phyloP scores from a whole-genome alignment of 2,797 vertebrate genomes.

The Adrianichthys oophorus region DNA sequence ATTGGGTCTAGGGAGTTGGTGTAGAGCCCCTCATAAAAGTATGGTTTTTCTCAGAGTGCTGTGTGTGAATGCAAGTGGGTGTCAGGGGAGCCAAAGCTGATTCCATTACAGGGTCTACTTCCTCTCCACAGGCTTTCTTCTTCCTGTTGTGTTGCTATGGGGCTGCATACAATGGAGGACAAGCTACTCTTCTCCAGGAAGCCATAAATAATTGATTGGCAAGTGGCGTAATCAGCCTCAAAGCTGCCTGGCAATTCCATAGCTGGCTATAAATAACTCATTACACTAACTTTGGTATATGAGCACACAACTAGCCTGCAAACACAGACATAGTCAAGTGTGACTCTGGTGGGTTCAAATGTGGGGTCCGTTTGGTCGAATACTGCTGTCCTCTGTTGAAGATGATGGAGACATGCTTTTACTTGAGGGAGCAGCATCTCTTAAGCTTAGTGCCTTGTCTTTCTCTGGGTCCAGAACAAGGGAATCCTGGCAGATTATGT shows the following conservation, averaged over 20 bases:
- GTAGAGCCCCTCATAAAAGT: slow-evolving; percentile 58
- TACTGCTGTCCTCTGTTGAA: neutral
- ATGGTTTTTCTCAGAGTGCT: slow-evolving; percentile 56
- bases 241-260: slow-evolving; percentile 73
- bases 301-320: slow-evolving; percentile 62
- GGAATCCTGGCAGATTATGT: slow-evolving; percentile 27
- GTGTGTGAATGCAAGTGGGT: slow-evolving; percentile 28
- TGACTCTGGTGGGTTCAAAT: slow-evolving; percentile 55
- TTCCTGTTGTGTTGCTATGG: slow-evolving; percentile 84
- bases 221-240: slow-evolving; percentile 75
- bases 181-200: slow-evolving; percentile 76
- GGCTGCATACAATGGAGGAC: slow-evolving; percentile 73
- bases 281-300: slow-evolving; percentile 76
- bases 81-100: slow-evolving; percentile 40
- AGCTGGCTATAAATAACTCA: slow-evolving; percentile 81
- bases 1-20: slow-evolving; percentile 60
- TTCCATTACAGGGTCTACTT: slow-evolving; percentile 65
- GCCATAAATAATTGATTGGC: slow-evolving; percentile 81
- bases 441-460: slow-evolving; percentile 2
- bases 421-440: slow-evolving; percentile 17
- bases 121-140: slow-evolving; percentile 69
- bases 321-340: slow-evolving; percentile 66
- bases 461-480: slow-evolving; percentile 1
- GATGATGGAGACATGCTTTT: slow-evolving; percentile 11
- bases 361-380: slow-evolving; percentile 30